Base-by-base conservation (phyloP, 2,113 vertebrate species). In the Perognathus longimembris region DNA sequence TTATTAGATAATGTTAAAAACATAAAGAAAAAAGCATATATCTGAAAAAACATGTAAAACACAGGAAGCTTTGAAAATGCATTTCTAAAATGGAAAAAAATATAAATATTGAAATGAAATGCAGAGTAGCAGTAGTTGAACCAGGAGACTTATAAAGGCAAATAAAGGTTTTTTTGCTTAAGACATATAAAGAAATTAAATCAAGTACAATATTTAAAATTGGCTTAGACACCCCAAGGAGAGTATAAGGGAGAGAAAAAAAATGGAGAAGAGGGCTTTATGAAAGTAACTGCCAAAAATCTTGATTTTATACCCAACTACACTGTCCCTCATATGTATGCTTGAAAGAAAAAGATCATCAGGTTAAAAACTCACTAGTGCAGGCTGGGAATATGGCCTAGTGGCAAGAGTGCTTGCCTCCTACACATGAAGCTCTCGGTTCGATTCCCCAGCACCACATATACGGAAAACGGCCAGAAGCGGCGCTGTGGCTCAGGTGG, bases 21-120 rank as follows among this genome's bases (percentile, higher is more conserved):
- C 40, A 66, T 87, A 67, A 93, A 64, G 59, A 93, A 87, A 88
- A 20, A 88, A 84, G 81, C 2, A 5, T 30, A 64, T 7, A 57
- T 36, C 3, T 78, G 34, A 77, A 54, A 67, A 78, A 83, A 7
- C 54, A 88, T 80, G 45, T 59, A 11, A n/a, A 5, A 87, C 26
- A 45, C 82, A 87, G 32, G 10, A 57, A 81, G 14, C 12, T 92
- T 82, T 71, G 12, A 70, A 82, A 77, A 90, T 34, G 9, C 85
- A 50, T 66, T 82, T 82, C 54, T 82, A 77, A 93, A 73, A 70
- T 32, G 70, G 20, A 95, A 92, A 59, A 61, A 45, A n/a, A n/a
- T 32, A 50, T 70, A 42, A 85, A 45, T 32, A 76, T 24, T 66
- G n/a, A 64, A 50, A 61, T 66, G 15, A 66, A 61, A 90, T 71